phyloP scores from a whole-genome alignment of 2,113 vertebrate genomes.

The Psilopsiagon aurifrons region DNA sequence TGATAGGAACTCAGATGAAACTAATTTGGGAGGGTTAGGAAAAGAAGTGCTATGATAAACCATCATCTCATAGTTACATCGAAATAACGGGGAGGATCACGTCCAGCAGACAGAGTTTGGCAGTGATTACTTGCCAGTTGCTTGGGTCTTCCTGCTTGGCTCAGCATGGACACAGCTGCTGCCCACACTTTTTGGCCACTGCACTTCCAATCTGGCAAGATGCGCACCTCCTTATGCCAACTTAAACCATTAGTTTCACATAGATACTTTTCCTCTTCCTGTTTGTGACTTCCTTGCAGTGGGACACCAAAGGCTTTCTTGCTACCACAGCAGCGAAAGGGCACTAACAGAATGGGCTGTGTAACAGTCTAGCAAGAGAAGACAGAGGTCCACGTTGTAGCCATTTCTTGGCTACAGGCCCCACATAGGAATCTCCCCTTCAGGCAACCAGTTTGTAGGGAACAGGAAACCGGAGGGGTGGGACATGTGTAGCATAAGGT shows the following conservation, averaged over 20 bases:
- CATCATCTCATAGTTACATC: not conserved
- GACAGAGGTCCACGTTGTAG: no score
- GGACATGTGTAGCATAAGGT: not conserved
- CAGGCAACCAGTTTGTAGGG: not conserved
- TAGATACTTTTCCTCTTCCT: not conserved
- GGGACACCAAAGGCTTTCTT: not conserved
- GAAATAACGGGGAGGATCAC: accelerated
- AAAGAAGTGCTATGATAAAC: not conserved
- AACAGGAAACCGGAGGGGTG: not conserved
- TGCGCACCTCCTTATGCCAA: not conserved
- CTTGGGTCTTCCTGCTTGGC: not conserved
- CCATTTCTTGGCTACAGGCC: not conserved
- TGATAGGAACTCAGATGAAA: not conserved
- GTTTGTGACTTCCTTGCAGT: not conserved
- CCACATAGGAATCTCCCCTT: accelerated
- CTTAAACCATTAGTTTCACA: accelerated
- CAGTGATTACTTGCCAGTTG: accelerated
- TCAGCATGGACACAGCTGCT: not conserved
- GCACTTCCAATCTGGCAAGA: not conserved
- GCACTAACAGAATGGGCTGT: not conserved
- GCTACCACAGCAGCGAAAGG: not conserved
- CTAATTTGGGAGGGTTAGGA: not conserved
- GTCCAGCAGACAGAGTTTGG: not conserved
- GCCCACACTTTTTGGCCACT: not conserved
- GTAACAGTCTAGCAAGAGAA: not conserved